Conservation (phyloP, 2,888 invertebrate species). For the Leucophenga maculata region DNA sequence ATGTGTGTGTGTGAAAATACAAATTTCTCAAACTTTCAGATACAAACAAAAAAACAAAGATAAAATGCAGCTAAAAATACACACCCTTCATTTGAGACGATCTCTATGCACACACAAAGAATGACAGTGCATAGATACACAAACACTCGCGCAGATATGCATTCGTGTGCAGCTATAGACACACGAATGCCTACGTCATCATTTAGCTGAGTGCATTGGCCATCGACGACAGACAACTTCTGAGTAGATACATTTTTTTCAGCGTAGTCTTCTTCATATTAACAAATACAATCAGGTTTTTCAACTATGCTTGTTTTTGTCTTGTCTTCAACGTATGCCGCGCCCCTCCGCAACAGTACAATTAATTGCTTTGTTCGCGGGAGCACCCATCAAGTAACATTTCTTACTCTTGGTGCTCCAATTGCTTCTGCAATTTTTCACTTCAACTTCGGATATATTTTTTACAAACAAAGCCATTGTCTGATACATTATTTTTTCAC, state of each 20-base stretch:
- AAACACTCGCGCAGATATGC: slow-evolving; percentile 13
- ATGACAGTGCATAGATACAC: slow-evolving; percentile 12
- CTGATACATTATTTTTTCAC: slow-evolving; percentile 20
- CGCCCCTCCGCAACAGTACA: not conserved
- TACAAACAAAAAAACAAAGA: too few relatives aligned
- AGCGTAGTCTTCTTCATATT: not conserved
- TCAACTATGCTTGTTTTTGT: not conserved
- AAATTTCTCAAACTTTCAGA: too few relatives aligned
- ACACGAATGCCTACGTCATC: slow-evolving; percentile 48
- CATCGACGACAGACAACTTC: not conserved
- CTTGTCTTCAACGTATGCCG: not conserved
- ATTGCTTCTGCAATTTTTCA: not conserved
- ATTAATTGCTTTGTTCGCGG: slow-evolving; percentile 46
- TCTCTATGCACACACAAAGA: slow-evolving; percentile 50
- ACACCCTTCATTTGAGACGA: slow-evolving; percentile 57
- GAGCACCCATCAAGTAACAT: slow-evolving; percentile 49
- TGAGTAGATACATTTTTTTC: slow-evolving; percentile 16
- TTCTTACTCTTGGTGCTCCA: slow-evolving; percentile 30
- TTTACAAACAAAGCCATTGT: not conserved
- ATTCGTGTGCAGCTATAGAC: slow-evolving; percentile 50
- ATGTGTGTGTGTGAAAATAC: too few relatives aligned
- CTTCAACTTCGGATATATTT: too few relatives aligned
- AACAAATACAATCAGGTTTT: slow-evolving; percentile 12
- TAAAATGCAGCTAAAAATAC: slow-evolving; percentile 34
- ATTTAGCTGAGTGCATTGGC: slow-evolving; percentile 6